Evolutionary conservation across 2,888 invertebrate genomes (phyloP).

Genomic region (Dryomyza anilis): DNA sequence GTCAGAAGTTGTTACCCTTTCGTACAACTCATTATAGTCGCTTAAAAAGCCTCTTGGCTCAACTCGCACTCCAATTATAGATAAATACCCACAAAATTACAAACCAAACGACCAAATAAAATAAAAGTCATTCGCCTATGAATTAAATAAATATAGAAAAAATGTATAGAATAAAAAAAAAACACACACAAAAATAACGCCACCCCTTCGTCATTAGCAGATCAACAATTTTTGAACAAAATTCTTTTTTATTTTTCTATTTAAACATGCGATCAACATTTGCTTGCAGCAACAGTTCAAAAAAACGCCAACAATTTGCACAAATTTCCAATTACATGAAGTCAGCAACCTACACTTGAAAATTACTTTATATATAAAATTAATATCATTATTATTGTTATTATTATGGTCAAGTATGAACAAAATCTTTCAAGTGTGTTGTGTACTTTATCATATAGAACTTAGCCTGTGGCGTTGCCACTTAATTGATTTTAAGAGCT

Average conservation of each 20-base stretch:
- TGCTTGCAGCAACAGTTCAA: neutral
- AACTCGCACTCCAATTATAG: neutral
- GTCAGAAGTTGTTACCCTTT: slow-evolving; percentile 9
- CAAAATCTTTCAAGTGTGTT: neutral
- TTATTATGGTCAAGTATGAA: neutral
- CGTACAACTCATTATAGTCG: neutral
- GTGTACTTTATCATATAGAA: neutral
- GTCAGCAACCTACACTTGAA: slow-evolving; percentile 11
- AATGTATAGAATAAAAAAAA: neutral
- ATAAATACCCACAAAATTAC: slow-evolving; percentile 8
- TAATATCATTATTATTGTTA: neutral
- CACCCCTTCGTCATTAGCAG: neutral
- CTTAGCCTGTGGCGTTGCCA: neutral
- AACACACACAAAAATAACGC: neutral
- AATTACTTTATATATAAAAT: neutral
- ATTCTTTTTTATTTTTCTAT: neutral
- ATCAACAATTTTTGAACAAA: neutral
- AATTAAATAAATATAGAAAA: slow-evolving; percentile 1
- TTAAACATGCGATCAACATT: slow-evolving; percentile 3
- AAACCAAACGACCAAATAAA: neutral
- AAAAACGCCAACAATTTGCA: neutral
- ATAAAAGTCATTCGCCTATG: neutral
- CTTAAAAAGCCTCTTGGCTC: neutral
- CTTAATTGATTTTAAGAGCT: neutral
- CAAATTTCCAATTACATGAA: slow-evolving; percentile 8